Conservation (phyloP, 2,113 vertebrate species). For the Raja brachyura region DNA sequence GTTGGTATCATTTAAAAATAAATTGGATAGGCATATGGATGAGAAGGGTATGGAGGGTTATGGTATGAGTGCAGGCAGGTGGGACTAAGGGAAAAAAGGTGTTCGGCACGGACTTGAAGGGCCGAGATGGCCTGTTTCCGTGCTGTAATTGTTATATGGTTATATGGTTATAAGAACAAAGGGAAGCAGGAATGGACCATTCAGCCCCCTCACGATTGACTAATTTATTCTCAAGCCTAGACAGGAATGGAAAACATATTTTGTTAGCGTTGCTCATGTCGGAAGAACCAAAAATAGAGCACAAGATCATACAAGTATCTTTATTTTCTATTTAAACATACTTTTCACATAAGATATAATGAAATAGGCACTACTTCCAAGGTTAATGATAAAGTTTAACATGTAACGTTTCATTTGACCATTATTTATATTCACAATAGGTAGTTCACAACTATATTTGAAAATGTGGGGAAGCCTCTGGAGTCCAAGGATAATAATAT, state of each 20-base stretch:
- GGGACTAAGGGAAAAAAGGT: too few relatives aligned
- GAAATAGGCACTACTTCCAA: background rate
- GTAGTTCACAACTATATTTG: background rate
- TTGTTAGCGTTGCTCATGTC: background rate
- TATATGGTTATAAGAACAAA: too few relatives aligned
- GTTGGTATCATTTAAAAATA: too few relatives aligned
- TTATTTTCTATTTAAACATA: too few relatives aligned
- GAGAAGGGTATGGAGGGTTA: too few relatives aligned
- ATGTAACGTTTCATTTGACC: background rate
- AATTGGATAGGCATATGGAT: too few relatives aligned
- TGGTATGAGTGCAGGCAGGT: too few relatives aligned
- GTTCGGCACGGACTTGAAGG: too few relatives aligned
- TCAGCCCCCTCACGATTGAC: background rate
- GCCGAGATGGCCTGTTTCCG: too few relatives aligned
- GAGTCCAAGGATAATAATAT: background rate
- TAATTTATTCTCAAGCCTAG: background rate
- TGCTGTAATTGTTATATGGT: too few relatives aligned
- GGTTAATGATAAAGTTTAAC: conserved; percentile 7
- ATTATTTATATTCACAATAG: background rate
- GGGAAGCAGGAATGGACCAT: too few relatives aligned
- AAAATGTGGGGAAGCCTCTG: background rate
- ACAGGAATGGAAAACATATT: background rate
- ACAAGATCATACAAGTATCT: too few relatives aligned
- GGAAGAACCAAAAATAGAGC: background rate
- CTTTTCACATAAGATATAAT: background rate